Evolutionary conservation across 2,113 vertebrate species (phyloP), one percentile per base, ranked within the genome.

Genomic region (Daboia siamensis): DNA sequence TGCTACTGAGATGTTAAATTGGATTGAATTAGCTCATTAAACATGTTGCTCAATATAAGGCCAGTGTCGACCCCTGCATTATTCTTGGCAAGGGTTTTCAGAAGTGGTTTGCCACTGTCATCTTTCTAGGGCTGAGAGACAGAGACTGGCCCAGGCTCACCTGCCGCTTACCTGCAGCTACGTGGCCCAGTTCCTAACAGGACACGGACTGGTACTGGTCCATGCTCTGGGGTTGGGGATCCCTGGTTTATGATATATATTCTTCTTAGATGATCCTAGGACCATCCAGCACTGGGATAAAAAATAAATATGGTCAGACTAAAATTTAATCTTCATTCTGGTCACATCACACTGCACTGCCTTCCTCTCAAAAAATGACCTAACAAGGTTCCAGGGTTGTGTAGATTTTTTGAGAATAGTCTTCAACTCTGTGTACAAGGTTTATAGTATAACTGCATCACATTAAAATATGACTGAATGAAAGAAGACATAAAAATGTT

Each of bases 401-500:
- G 52, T 29, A 61, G 74, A 23, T 51, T 86, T 86, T 92, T 90
- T 3, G n/a, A 84, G 48, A 86, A 64, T 56, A 59, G 23, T 33
- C 61, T 48, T 33, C 46, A 86, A 90, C n/a, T 39, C 74, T 54
- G 55, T 55, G 44, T 57, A 10, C 15, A 90, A 13, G 4, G 52
- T 93, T 59, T 90, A 57, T 44, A 24, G 11, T 86, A 51, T 86
- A 64, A 86, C 74, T 88, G 46, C n/a, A 93, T 93, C 88, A 93
- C 29, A 86, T 39, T 59, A 55, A 24, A 92, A 61, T n/a, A 92
- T 90, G 92, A 92, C 74, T 52, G 26, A 92, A 90, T 92, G 54
- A 51, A 88, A 90, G 23, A 88, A 86, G 74, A 93, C 46, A 29
- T 52, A 64, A 93, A 86, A 64, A 57, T 13, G 90, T 93, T 89